A percentile compares a stretch with the other conserved stretches of the same genome.
phyloP scores from a whole-genome alignment of 2,113 vertebrate species.

The Seriola aureovittata region DNA sequence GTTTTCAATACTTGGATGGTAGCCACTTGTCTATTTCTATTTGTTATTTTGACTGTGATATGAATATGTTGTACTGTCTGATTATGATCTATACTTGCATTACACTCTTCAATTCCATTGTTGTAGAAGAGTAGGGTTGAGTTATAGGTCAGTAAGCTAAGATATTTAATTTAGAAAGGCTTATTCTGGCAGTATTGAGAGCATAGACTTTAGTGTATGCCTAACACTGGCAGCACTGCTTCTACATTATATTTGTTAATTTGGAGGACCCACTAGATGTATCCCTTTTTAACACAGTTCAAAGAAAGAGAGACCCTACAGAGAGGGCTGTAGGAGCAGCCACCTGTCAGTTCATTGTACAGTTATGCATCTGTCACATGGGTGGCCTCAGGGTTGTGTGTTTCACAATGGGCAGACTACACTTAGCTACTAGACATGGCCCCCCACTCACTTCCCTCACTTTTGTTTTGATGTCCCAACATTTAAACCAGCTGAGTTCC shows the following conservation, averaged over 20 bases:
- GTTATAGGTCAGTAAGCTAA: not conserved
- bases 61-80: not conserved
- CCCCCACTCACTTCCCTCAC: not conserved
- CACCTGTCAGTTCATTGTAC: slow-evolving; percentile 1
- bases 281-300: not conserved
- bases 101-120: not conserved
- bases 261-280: not conserved
- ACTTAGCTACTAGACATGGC: not conserved
- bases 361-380: slow-evolving; percentile 23
- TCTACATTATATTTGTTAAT: not conserved
- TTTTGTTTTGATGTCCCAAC: not conserved
- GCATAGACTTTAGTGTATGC: not conserved
- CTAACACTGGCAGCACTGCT: not conserved
- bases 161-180: not conserved
- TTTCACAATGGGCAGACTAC: slow-evolving; percentile 19
- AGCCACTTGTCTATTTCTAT: slow-evolving; percentile 34
- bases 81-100: not conserved
- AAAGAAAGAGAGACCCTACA: not conserved
- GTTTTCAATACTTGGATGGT: slow-evolving; percentile 56
- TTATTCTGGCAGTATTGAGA: not conserved
- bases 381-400: slow-evolving; percentile 20
- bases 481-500: not conserved
- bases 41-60: not conserved
- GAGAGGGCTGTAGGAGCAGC: slow-evolving; percentile 1
- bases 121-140: not conserved